Base-by-base conservation (phyloP, 2,797 vertebrate genomes). In the Crotalus adamanteus region DNA sequence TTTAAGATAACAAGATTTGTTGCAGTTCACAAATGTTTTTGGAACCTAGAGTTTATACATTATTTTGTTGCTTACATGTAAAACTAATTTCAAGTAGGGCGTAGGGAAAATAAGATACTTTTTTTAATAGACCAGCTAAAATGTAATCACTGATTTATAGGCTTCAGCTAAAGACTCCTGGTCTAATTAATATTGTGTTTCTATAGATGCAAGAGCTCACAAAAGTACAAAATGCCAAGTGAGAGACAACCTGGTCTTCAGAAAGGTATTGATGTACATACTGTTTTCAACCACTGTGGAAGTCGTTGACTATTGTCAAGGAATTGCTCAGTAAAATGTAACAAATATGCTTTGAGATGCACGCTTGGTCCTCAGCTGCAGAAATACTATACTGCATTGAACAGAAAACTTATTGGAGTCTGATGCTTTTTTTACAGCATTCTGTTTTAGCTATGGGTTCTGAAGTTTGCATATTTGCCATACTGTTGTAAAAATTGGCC, bases 351-450 rank as follows among this genome's bases (percentile, higher is more conserved):
- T 18, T 61, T 18, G 37, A 7, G n/a, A 51, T 22, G 4, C 31
- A 94, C 63, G 20, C 53, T 87, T 95, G 31, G 90, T 13, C 65
- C 94, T 11, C 42, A 93, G 93, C 94, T 92, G 95, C 90, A 59
- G 93, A 92, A 95, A 96, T 89, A 96, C 94, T 16, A 31, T 86
- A 96, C 78, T 87, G 93, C 22, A 8, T 94, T 90, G 53, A 93
- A 87, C 2, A 93, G 88, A 93, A 94, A 92, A 88, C 69, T 94
- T 37, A 0, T 3, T 2, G 87, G 42, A 94, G 95, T 93, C 78
- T 87, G 31, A 87, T 93, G 4, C 26, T 86, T n/a, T 89, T 63
- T 3, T 37, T 94, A 18, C 2, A 53, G 0, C n/a, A 92, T 95
- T 95, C 51, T 93, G 78, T 92, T 59, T 65, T 28, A 6, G 89